Base-by-base conservation (phyloP, 2,113 vertebrate genomes). In the Gobio gobio region DNA sequence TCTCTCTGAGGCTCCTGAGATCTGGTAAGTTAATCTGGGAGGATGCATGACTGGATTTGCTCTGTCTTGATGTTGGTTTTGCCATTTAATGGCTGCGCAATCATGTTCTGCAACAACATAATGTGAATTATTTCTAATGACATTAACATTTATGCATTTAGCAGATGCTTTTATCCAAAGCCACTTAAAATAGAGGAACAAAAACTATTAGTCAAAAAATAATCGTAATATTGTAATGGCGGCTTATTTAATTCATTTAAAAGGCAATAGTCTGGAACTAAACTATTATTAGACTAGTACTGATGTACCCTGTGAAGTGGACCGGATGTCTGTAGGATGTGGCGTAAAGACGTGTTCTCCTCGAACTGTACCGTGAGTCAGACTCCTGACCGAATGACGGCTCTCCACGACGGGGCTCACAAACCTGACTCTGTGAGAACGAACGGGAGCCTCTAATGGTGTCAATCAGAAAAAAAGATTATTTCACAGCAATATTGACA, bases 401-500 rank as follows among this genome's bases (percentile, higher is more conserved):
- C 89, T 90, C 82, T 90, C 91, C 4, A 86, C 58, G 4, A 56
- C 85, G 1, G 82, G 90, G 33, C 90, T 91, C 5, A 86, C 83
- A 75, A 94, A 94, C 20, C 87, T 90, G 82, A 93, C 93, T 85
- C 92, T 91, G 8, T 90, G 87, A 66, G 83, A 76, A 56, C 88
- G 89, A 63, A 16, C 45, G 16, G 20, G n/a, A 78, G 82, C 22
- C 8, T 29, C 87, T 88, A n/a, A 79, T 6, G 4, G 3, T 10
- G 49, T 18, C 9, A 16, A 61, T 24, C 54, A 63, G 13, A 26
- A 45, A 45, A 14, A 73, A 14, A 51, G 14, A 18, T 26, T 5
- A 45, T 47, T 73, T 40, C 12, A 24, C 70, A 14, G n/a, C 12
- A 14, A 13, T 63, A 24, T 13, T 63, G 10, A 63, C 59, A 63